Evolutionary conservation across 1,140 invertebrate genomes (phyloP).

Genomic region (Cepaea nemoralis): DNA sequence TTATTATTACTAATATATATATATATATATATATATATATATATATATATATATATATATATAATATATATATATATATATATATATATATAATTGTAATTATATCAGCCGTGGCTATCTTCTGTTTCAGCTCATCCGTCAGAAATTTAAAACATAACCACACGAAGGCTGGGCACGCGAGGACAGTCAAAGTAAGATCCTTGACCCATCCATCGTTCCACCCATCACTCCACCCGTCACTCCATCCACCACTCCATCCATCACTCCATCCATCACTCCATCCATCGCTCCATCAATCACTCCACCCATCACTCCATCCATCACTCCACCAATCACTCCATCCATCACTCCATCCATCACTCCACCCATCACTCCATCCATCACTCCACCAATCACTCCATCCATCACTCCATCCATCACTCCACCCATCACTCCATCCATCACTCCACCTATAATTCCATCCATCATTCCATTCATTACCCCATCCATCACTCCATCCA

Average conservation of each 20-base stretch:
- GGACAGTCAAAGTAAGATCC: constrained; percentile 72
- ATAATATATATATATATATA: constrained; percentile 3
- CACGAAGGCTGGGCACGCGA: constrained; percentile 66
- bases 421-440: no score
- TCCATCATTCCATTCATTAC: no score
- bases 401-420: no score
- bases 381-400: no score
- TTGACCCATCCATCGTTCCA: not conserved
- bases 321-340: no score
- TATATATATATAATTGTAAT: no score
- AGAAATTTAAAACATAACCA: constrained; percentile 70
- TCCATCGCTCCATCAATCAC: no score
- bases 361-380: no score
- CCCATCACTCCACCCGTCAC: not conserved
- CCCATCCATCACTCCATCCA: not conserved
- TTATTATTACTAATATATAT: not conserved
- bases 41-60: not conserved
- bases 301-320: no score
- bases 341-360: no score
- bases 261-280: no score
- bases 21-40: constrained; percentile 11
- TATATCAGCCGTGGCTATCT: not conserved
- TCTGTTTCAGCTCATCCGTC: constrained; percentile 65
- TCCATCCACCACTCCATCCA: not conserved
- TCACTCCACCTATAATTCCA: no score